Conservation (phyloP, 64 coral and sea anemone species). For the Montipora capricornis region DNA sequence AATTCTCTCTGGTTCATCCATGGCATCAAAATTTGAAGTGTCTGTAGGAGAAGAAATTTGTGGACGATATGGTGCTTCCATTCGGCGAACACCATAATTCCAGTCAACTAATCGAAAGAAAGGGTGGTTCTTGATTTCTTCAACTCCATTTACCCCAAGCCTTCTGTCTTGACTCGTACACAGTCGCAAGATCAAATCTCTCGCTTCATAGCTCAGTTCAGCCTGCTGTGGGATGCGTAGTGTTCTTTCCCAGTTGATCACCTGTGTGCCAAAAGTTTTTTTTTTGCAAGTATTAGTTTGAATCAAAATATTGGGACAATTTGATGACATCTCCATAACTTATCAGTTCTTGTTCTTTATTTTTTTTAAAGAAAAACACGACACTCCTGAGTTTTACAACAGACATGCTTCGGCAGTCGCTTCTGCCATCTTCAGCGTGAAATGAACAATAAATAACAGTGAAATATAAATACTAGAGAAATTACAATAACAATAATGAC, state of each 20-base stretch:
- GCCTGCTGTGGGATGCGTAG: conserved; percentile 84
- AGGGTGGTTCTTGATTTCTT: conserved; percentile 88
- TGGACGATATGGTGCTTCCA: conserved; percentile 81
- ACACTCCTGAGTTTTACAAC: no score
- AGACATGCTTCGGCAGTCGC: no score
- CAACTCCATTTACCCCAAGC: conserved; percentile 82
- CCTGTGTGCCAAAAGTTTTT: conserved; percentile 40
- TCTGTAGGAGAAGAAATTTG: conserved; percentile 84
- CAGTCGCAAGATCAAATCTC: conserved; percentile 87
- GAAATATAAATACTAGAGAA: no score
- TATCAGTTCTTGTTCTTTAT: no score
- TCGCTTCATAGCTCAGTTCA: conserved; percentile 67
- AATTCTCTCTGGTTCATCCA: conserved; percentile 79
- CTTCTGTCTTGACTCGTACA: conserved; percentile 88
- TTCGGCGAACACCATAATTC: conserved; percentile 60
- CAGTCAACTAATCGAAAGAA: conserved; percentile 92
- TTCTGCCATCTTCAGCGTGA: no score
- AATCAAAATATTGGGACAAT: no score
- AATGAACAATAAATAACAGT: no score
- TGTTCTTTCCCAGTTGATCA: conserved; percentile 93
- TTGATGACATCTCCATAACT: no score
- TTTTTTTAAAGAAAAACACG: no score
- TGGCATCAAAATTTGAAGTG: conserved; percentile 90
- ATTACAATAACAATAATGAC: no score
- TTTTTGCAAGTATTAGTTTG: neutral